Evolutionary conservation across 2,797 vertebrate genomes (phyloP).

Genomic region (Phrynocephalus forsythii): DNA sequence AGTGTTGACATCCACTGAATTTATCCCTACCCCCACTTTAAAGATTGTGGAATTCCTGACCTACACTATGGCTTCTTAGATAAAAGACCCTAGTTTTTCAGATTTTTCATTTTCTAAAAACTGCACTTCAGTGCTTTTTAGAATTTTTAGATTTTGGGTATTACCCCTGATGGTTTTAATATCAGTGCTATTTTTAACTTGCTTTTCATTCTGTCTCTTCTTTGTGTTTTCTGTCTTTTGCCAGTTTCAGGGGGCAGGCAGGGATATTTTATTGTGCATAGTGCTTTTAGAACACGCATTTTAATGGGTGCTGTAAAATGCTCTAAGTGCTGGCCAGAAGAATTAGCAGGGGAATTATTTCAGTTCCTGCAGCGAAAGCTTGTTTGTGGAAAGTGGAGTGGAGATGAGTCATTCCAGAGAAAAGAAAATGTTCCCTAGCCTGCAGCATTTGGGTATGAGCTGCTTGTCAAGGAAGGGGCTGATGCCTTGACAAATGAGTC

Average conservation of each 20-base stretch:
- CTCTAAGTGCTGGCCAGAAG: neutral
- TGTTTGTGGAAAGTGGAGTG: neutral
- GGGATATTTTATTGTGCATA: too few relatives aligned
- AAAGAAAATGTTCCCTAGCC: neutral
- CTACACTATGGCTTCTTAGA: neutral
- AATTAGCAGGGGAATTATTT: neutral
- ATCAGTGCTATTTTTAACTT: neutral
- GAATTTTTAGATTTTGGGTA: neutral
- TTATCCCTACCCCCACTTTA: too few relatives aligned
- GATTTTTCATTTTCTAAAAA: neutral
- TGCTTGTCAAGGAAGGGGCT: neutral
- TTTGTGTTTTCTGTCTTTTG: neutral
- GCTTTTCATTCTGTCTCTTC: neutral
- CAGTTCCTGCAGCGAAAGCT: neutral
- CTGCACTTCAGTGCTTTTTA: too few relatives aligned
- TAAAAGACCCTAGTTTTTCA: neutral
- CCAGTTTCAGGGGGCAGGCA: neutral
- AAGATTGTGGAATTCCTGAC: too few relatives aligned
- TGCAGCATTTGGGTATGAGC: neutral
- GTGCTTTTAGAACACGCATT: neutral
- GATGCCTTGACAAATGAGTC: neutral
- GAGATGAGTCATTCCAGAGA: neutral
- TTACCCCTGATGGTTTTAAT: neutral
- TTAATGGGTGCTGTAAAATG: neutral
- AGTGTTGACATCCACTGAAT: neutral